Base-by-base conservation (phyloP, 2,797 vertebrate species). In the Denticeps clupeoides region DNA sequence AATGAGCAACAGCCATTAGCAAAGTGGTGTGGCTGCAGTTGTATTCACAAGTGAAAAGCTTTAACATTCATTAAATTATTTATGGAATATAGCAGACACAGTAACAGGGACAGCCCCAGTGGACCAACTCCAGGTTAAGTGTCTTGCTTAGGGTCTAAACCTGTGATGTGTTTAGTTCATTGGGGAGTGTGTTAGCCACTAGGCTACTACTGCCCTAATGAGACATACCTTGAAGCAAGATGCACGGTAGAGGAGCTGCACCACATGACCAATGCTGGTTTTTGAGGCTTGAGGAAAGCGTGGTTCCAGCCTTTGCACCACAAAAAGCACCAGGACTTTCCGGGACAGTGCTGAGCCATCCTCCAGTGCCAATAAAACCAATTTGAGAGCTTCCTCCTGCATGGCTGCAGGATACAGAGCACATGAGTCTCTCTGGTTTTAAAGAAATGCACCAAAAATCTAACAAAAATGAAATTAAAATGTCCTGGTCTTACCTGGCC, bases 151-250 rank as follows among this genome's bases (percentile, higher is more conserved):
- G n/a, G n/a, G n/a, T n/a, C n/a, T n/a, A n/a, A n/a, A n/a, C n/a
- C n/a, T n/a, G n/a, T n/a, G n/a, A n/a, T n/a, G n/a, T n/a, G n/a
- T n/a, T n/a, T n/a, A n/a, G n/a, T n/a, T n/a, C n/a, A n/a, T n/a
- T n/a, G n/a, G n/a, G n/a, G n/a, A n/a, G n/a, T n/a, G n/a, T n/a
- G n/a, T n/a, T n/a, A n/a, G n/a, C n/a, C n/a, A n/a, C n/a, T n/a
- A n/a, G n/a, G n/a, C n/a, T n/a, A n/a, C n/a, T n/a, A n/a, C n/a
- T n/a, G n/a, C n/a, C n/a, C n/a, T n/a, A n/a, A n/a, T n/a, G n/a
- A n/a, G n/a, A n/a, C n/a, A n/a, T n/a, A 98, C 95, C 89, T 99
- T 98, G 71, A 99, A 99, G 80, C 95, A 99, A 0, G 94, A 99
- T 48, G 95, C 95, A 69, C 95, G 86, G 71, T 99, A 99, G 32